Base-by-base conservation (phyloP, 2,888 invertebrate genomes). In the Halictus quadricinctus region DNA sequence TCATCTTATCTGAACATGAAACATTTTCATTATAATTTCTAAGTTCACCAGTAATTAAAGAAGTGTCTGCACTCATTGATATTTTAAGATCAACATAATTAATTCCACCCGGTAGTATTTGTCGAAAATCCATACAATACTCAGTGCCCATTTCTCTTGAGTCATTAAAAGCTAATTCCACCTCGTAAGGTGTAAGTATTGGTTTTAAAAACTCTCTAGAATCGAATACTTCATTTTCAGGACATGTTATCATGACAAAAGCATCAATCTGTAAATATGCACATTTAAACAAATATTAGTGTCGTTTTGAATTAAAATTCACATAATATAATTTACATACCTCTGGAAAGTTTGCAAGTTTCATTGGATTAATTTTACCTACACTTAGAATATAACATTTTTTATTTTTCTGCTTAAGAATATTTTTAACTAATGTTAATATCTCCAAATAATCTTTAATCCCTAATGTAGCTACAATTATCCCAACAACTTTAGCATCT, bases 261-360 rank as follows among this genome's bases (percentile, higher is more conserved):
- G 98, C 96, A 92, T 99, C 99, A 87, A 99, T 97, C 96, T 98
- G 95, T 58, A 95, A 95, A 79, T 78, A 84, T 89, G 90, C 18
- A 25, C 21, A 73, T 41, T 54, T 15, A 36, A 60, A 4, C n/a
- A 58, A 43, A 72, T 46, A 46, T 54, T n/a, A 36, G 43, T 60
- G 41, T 18, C 48, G 58, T 36, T 75, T 18, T 43, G 15, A 41
- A 43, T 8, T 13, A 54, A 80, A 43, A 76, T 66, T n/a, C 50
- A 50, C 12, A 78, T 5, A 41, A 66, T n/a, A 29, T 0, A 12
- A 15, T 48, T 29, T 1, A 81, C 72, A 93, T 94, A 97, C 97
- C 95, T 98, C 98, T 80, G 97, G 97, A 94, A 99, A 99, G 95
- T 99, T 99, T 0, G 99, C 98, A 85, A 99, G 95, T 95, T 99